phyloP scores from a whole-genome alignment of 2,113 vertebrate genomes.

The Canis aureus region DNA sequence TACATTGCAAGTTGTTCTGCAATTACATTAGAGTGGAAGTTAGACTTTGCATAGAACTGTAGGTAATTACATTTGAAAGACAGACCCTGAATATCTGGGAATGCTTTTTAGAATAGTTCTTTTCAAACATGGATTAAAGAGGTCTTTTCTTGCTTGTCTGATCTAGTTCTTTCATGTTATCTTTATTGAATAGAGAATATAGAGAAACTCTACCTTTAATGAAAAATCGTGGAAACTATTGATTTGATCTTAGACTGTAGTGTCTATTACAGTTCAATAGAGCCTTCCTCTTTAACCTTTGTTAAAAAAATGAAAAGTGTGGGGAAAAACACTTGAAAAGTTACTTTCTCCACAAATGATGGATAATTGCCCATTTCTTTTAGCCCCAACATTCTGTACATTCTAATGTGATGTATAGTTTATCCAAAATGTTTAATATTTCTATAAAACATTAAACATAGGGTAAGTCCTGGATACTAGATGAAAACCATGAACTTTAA shows the following conservation, averaged over 20 bases:
- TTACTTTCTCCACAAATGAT: constrained; percentile 11
- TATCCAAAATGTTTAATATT: constrained; percentile 1
- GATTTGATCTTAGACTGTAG: constrained; percentile 23
- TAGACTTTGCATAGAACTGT: background rate
- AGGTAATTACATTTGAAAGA: constrained; percentile 19
- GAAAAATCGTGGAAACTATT: background rate
- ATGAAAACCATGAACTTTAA: constrained; percentile 20
- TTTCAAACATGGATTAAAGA: constrained; percentile 42
- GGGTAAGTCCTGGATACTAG: constrained; percentile 4
- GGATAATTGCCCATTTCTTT: background rate
- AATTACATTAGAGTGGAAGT: background rate
- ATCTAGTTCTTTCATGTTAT: constrained; percentile 45
- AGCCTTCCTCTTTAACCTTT: background rate
- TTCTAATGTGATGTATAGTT: constrained; percentile 37
- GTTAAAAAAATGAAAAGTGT: constrained; percentile 22
- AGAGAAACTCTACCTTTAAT: background rate
- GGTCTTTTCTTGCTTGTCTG: background rate
- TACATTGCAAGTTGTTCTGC: background rate
- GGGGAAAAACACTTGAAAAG: background rate
- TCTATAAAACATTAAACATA: constrained; percentile 31
- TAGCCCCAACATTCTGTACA: background rate
- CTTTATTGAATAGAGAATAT: constrained; percentile 17
- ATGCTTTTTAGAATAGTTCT: background rate
- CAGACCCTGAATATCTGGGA: background rate
- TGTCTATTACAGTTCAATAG: background rate